phyloP scores from a whole-genome alignment of 2,113 vertebrate species.

The Shinisaurus crocodilurus region DNA sequence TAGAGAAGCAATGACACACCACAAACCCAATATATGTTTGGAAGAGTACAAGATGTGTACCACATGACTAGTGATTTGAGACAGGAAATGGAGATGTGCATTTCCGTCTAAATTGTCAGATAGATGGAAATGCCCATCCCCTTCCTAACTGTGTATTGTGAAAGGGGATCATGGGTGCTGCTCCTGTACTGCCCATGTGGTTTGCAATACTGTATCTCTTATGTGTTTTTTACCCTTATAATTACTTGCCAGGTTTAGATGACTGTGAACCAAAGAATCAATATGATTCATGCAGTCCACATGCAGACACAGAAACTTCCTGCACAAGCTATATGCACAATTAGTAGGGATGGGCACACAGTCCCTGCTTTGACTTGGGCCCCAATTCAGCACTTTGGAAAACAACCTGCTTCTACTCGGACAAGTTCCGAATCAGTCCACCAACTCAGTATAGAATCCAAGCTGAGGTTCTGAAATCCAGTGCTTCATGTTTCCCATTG shows the following conservation, averaged over 20 bases:
- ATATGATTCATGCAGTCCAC: background rate
- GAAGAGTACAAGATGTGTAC: background rate
- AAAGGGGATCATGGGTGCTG: background rate
- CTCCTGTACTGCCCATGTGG: background rate
- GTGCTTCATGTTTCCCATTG: too few species aligned
- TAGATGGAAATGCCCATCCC: background rate
- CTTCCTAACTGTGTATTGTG: background rate
- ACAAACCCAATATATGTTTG: background rate
- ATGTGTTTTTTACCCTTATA: background rate
- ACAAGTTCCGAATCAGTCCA: too few species aligned
- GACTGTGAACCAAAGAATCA: background rate
- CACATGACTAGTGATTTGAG: background rate
- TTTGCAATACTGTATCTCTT: background rate
- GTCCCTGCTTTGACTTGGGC: too few species aligned
- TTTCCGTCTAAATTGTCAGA: background rate
- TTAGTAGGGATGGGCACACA: too few species aligned
- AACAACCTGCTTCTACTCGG: too few species aligned
- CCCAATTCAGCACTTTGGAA: too few species aligned
- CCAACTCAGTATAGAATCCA: too few species aligned
- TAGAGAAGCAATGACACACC: background rate
- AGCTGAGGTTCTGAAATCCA: too few species aligned
- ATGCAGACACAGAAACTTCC: background rate
- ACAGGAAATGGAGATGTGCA: background rate
- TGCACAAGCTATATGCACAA: background rate
- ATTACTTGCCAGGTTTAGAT: background rate